Percentiles rank a stretch among this genome's conserved stretches.
Evolutionary conservation across 1,140 invertebrate genomes (phyloP).

Genomic region (Listronotus oregonensis): DNA sequence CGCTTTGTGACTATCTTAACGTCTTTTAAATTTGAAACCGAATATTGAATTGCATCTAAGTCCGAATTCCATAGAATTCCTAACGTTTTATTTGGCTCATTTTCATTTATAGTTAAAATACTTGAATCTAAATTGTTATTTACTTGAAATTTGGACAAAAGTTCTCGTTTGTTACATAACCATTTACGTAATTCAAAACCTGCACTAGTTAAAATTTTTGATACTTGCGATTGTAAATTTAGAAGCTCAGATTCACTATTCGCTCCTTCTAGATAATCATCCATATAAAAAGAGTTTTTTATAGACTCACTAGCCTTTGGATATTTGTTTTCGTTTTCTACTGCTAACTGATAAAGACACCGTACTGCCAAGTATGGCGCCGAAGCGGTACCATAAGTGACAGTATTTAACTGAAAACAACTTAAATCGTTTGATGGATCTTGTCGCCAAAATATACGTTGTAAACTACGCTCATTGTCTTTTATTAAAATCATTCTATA

Average conservation of each 20-base stretch:
- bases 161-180: background rate
- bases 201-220: conserved; percentile 33
- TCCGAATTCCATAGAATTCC: background rate
- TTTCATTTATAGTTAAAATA: background rate
- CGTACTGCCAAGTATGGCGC: conserved; percentile 48
- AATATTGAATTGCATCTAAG: conserved; percentile 40
- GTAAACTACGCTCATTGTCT: conserved; percentile 42
- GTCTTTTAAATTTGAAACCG: no score
- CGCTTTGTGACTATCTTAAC: no score
- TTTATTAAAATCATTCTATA: conserved; percentile 52
- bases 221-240: no score
- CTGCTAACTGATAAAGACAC: conserved; percentile 32
- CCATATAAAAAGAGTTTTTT: conserved; percentile 47
- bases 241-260: no score
- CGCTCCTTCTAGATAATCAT: no score
- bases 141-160: background rate
- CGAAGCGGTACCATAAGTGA: conserved; percentile 52
- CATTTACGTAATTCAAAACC: background rate
- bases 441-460: conserved; percentile 54
- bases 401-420: conserved; percentile 47
- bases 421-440: conserved; percentile 33
- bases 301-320: conserved; percentile 36
- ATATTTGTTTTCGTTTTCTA: conserved; percentile 21
- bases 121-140: background rate
- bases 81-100: background rate